Conservation (phyloP, 2,888 invertebrate genomes). For the Bellardia pandia region DNA sequence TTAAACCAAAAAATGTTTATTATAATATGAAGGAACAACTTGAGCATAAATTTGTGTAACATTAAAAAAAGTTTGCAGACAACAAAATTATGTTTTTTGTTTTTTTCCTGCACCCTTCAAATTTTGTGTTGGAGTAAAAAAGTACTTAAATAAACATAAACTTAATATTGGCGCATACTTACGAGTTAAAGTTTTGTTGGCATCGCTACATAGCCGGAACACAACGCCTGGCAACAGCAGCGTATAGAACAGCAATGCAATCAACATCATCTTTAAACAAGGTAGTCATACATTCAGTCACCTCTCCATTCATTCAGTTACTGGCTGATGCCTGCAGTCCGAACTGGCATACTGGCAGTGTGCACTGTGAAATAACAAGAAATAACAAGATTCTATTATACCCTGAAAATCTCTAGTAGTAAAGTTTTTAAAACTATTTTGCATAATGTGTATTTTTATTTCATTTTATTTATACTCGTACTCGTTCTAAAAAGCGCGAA, state of each 20-base stretch:
- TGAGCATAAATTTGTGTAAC: conserved; percentile 68
- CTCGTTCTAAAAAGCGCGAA: conserved; percentile 27
- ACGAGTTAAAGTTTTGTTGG: conserved; percentile 65
- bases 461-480: conserved; percentile 24
- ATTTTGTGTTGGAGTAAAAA: conserved; percentile 53
- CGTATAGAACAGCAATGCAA: not conserved
- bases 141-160: conserved; percentile 72
- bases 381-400: conserved; percentile 55
- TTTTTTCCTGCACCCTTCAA: not conserved
- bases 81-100: conserved; percentile 64
- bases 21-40: conserved; percentile 58
- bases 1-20: conserved; percentile 45
- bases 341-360: not conserved
- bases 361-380: conserved; percentile 11
- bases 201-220: conserved; percentile 23
- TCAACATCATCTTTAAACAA: conserved; percentile 35
- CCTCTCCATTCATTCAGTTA: not conserved
- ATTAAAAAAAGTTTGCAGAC: conserved; percentile 69
- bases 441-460: conserved; percentile 63
- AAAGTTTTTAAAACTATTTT: conserved; percentile 64
- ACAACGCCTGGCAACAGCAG: conserved; percentile 14
- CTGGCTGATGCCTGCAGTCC: not conserved
- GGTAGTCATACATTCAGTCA: conserved; percentile 11
- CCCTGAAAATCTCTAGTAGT: conserved; percentile 47
- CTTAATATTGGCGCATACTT: conserved; percentile 71